Conservation (phyloP, 2,888 invertebrate genomes). For the Stratiomys singularior region DNA sequence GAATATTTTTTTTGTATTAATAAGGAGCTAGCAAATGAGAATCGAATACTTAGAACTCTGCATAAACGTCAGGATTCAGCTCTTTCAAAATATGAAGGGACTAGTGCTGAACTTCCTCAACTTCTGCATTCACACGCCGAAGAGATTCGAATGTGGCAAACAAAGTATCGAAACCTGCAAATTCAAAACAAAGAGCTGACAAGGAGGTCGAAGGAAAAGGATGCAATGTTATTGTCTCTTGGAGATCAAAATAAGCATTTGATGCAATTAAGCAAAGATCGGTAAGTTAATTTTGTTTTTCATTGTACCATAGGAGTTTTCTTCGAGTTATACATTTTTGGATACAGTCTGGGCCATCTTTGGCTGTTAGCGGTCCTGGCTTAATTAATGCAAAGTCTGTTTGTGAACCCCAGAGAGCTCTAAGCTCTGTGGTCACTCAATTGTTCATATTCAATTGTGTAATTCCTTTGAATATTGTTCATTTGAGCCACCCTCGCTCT, state of each 20-base stretch:
- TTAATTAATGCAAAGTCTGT: too few species aligned
- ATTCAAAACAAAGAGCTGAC: conserved; percentile 72
- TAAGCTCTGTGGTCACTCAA: too few species aligned
- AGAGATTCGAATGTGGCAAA: conserved; percentile 77
- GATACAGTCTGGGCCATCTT: too few species aligned
- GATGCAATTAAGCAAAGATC: conserved; percentile 76
- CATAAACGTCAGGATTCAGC: conserved; percentile 85
- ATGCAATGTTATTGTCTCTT: conserved; percentile 72
- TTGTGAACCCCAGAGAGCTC: too few species aligned
- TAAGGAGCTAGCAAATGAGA: conserved; percentile 78
- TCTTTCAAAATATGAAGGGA: conserved; percentile 78
- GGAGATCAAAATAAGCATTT: conserved; percentile 78
- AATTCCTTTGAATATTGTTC: too few species aligned
- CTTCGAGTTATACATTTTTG: too few species aligned
- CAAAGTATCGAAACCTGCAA: conserved; percentile 75
- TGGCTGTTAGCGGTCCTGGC: too few species aligned
- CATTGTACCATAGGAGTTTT: too few species aligned
- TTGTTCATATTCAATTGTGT: too few species aligned
- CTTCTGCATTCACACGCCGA: conserved; percentile 81
- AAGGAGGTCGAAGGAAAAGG: conserved; percentile 75
- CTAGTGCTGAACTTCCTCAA: conserved; percentile 81
- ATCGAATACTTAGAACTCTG: conserved; percentile 77
- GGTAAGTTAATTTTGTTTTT: conserved; percentile 61
- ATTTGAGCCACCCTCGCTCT: too few species aligned
- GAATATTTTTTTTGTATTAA: neutral